Evolutionary conservation across 2,888 invertebrate species (phyloP).

Genomic region (Torymus aiolomorphi): DNA sequence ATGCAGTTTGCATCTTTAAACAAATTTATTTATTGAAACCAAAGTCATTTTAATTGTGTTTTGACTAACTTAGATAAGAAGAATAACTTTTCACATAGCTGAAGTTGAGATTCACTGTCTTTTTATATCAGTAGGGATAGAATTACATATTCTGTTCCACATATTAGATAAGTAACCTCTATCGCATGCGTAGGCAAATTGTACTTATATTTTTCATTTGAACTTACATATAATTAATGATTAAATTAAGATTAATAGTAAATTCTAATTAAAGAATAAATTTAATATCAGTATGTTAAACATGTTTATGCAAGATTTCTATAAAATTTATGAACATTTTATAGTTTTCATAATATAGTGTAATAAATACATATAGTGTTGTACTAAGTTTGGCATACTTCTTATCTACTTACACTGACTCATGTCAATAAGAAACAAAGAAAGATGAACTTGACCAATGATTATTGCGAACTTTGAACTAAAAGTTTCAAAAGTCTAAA

Average conservation of each 20-base stretch:
- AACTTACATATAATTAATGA: conserved; percentile 11
- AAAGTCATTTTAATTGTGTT: conserved; percentile 32
- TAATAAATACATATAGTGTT: not conserved
- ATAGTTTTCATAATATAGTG: no score
- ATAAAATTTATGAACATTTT: not conserved
- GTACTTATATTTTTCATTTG: not conserved
- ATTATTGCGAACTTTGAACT: not conserved
- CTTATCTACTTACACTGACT: conserved; percentile 35
- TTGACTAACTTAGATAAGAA: conserved; percentile 46
- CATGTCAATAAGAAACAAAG: conserved; percentile 37
- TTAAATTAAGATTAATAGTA: not conserved
- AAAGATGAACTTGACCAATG: conserved; percentile 45
- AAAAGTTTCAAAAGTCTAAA: conserved; percentile 18
- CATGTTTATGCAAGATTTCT: not conserved
- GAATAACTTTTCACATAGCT: conserved; percentile 3
- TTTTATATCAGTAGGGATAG: conserved; percentile 42
- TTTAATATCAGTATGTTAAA: no score
- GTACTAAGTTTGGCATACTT: conserved; percentile 16
- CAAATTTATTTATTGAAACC: not conserved
- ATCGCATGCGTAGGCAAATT: conserved; percentile 23
- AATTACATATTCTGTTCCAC: conserved; percentile 27
- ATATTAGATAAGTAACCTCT: conserved; percentile 29
- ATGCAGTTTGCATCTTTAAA: not conserved
- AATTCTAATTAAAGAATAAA: not conserved
- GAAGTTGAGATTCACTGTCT: conserved; percentile 33